Evolutionary conservation across 2,113 vertebrate genomes (phyloP).

Genomic region (Ammospiza nelsoni): DNA sequence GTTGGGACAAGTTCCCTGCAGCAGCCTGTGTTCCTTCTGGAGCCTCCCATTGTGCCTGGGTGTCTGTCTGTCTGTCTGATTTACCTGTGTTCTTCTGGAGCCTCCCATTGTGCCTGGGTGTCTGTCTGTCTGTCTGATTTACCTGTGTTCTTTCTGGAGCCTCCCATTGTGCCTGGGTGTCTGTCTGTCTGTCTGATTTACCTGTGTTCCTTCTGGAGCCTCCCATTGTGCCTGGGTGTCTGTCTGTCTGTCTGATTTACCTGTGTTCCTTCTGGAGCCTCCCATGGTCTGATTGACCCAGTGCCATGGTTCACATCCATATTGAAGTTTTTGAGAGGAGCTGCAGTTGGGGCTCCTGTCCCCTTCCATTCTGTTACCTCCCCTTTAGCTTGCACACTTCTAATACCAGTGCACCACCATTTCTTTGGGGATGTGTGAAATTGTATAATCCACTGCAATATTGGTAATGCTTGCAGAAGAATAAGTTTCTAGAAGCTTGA

Average conservation of each 20-base stretch:
- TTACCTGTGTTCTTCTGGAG: neutral
- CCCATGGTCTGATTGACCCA: neutral
- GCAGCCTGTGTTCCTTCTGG: neutral
- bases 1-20: neutral
- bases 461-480: neutral
- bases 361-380: neutral
- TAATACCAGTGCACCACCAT: neutral
- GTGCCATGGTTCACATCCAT: rapidly evolving
- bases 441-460: rapidly evolving
- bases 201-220: neutral
- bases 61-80: neutral
- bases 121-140: neutral
- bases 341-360: neutral
- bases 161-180: neutral
- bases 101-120: neutral
- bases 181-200: neutral
- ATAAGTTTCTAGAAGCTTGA: neutral
- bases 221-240: neutral
- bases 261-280: neutral
- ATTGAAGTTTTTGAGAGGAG: neutral
- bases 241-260: neutral
- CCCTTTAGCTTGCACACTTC: neutral
- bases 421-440: neutral
- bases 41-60: neutral
- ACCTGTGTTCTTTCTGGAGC: neutral